Evolutionary conservation across 23 tunicate genomes (phyloP), one percentile per base, ranked within the genome.

Genomic region (Styela clava): DNA sequence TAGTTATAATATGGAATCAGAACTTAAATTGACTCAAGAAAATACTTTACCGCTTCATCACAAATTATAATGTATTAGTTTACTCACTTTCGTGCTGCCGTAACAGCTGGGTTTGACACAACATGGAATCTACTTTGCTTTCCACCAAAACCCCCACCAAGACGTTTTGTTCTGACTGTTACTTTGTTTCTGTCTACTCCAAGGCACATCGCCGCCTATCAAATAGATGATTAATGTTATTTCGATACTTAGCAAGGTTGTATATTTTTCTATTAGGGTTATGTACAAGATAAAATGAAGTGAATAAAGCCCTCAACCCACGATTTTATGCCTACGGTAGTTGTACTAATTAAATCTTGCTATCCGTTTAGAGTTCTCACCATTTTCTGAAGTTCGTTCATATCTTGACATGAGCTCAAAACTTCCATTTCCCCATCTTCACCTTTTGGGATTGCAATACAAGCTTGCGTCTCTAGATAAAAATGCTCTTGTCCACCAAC

Each of bases 121-220:
- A 79, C 69, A 25, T 35, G 69, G 63, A 82, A 95, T 62, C 92
- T 35, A 1, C 82, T 78, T 68, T 95, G 91, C 35, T 95, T 95
- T 16, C 98, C 98, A 3, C 98, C 98, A 64, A 88, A 94, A 32
- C 88, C 95, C 21, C 98, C 98, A 27, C 98, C 99, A 78, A 95
- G 78, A 34, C 95, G 78, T 70, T 89, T 89, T 20, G 83, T 84
- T 31, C 91, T 35, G 24, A 83, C 88, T 3, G 64, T 74, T 16
- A 95, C 68, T 73, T 95, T 89, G 84, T 95, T 86, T 21, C 69
- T 31, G 20, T 69, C 78, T 22, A 95, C 86, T 0, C 95, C 95
- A 3, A 95, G 83, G 22, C 67, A 35, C 31, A 69, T 69, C 21
- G 99, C 88, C 26, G 85, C 88, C 97, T 92, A 64, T 24, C 32